Base-by-base conservation (phyloP, 2,888 invertebrate genomes). In the Rhopalosiphum nymphaeae region DNA sequence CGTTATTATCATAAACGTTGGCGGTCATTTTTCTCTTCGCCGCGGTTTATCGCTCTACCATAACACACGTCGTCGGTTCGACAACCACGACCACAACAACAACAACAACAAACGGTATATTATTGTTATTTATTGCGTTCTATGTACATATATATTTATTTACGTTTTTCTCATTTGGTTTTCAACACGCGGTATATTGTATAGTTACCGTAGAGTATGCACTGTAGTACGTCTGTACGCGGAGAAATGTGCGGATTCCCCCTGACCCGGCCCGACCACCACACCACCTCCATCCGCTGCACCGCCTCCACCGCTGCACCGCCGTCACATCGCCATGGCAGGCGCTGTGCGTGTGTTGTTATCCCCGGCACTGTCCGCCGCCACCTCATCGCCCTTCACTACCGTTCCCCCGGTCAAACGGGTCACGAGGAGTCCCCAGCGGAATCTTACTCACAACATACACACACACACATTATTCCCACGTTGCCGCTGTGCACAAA, bases 381-480 rank as follows among this genome's bases (percentile, higher is more conserved):
- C 86, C 49, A 78, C 49, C 44, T 61, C 91, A 13, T 67, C 92
- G 26, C 49, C 87, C 86, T 84, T 91, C 78, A 67, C 42, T 56
- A 86, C 88, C 67, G 89, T 93, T 94, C 90, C 93, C 53, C 94
- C 94, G 94, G 94, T 94, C 94, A 94, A 94, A 94, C 94, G 94
- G 94, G 94, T 94, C 94, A 94, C 94, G 94, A 94, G 94, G 94
- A 94, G 94, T 94, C 94, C 94, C 94, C 94, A 67, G 94, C 94
- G 94, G 94, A 94, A 94, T 94, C 94, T 90, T 94, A 94, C 90
- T 94, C 93, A 94, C 91, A 92, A 92, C 53, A 53, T 36, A 61
- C 89, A 49, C 87, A 53, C 78, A 61, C 9, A 92, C 57, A 61
- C 86, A 57, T 61, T 91, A 86, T 91, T 87, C 94, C 94, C 94